Conservation (phyloP, 1,140 invertebrate species). For the Hypothenemus hampei region DNA sequence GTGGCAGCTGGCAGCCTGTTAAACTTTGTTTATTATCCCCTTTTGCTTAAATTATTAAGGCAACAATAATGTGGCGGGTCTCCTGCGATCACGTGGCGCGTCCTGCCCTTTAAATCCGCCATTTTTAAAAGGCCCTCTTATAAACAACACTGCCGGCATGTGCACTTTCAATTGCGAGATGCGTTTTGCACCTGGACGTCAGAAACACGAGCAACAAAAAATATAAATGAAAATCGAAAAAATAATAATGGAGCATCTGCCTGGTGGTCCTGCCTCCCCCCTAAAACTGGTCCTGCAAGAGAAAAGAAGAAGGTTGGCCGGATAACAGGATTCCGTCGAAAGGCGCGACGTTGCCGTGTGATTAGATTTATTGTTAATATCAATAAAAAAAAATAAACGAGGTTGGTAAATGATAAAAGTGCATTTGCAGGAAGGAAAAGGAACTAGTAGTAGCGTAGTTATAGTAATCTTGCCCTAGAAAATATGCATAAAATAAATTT, state of each 20-base stretch:
- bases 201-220: too few species aligned
- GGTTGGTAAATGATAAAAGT: too few species aligned
- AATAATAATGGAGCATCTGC: constrained; percentile 11
- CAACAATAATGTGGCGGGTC: not conserved
- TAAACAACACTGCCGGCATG: not conserved
- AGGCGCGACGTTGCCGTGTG: constrained; percentile 2
- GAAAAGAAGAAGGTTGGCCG: too few species aligned
- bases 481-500: too few species aligned
- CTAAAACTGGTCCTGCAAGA: constrained; percentile 22
- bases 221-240: constrained; percentile 11
- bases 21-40: too few species aligned
- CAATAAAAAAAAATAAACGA: too few species aligned
- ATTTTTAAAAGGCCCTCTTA: constrained; percentile 11
- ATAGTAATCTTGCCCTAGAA: too few species aligned
- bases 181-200: constrained; percentile 18
- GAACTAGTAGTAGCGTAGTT: too few species aligned
- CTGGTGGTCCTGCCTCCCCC: constrained; percentile 20
- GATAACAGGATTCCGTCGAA: constrained; percentile 12
- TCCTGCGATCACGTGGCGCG: not conserved
- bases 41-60: too few species aligned
- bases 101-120: constrained; percentile 16
- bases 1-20: too few species aligned
- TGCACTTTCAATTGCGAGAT: constrained; percentile 7
- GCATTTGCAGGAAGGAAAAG: too few species aligned
- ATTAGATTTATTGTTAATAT: too few species aligned